Base-by-base conservation (phyloP, 2,888 invertebrate genomes). In the Ormyrus rosae region DNA sequence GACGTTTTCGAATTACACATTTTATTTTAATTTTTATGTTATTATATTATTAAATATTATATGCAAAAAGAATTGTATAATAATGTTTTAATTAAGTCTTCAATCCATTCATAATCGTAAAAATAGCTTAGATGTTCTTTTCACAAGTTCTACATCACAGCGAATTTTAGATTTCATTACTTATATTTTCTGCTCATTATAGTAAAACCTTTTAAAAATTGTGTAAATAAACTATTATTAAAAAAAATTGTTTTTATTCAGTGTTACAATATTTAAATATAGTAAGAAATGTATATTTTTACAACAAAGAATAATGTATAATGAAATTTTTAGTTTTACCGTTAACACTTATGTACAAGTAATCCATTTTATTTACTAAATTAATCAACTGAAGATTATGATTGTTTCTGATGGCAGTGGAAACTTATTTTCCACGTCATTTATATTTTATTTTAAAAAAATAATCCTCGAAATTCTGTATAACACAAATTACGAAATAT, bases 211-310 rank as follows among this genome's bases (percentile, higher is more conserved):
- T 78, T 77, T n/a, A 58, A 73, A 10, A 73, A 48, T 73, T 77
- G 67, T 81, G 78, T 82, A 79, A 82, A 82, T 82, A 82, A 82
- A 82, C 58, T 68, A 78, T 70, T 6, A 76, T 78, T 72, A 69
- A 79, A 82, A 81, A 78, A 79, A 75, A 53, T 34, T 80, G 56
- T 55, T n/a, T 67, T 65, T 78, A 74, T 81, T 81, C n/a, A 73
- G 65, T 65, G 51, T 61, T 75, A 71, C 68, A 81, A 63, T 67
- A 71, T 56, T 61, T 78, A 74, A 63, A 34, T 74, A 76, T 78
- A 81, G 60, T 72, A 58, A 70, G 51, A 81, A 65, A 71, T 71
- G 72, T 76, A 78, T 81, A 77, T 65, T 79, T 76, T 69, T 77
- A 81, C 81, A 77, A 79, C 58, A 68, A n/a, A 77, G 46, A 13